Evolutionary conservation across 2,797 vertebrate genomes (phyloP).

Genomic region (Threskiornis aethiopicus): DNA sequence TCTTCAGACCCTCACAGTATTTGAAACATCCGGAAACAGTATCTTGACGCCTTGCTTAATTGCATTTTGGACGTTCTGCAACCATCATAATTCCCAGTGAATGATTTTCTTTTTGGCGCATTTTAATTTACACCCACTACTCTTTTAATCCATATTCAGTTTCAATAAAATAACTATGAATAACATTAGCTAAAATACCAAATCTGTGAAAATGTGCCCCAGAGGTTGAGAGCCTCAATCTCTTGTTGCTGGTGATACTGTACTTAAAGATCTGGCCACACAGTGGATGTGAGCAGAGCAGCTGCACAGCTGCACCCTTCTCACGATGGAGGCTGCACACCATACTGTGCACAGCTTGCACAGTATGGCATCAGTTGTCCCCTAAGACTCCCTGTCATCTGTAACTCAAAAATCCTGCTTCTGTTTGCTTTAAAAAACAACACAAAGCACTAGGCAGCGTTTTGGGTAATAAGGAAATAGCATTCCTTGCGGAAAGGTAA

Average conservation of each 20-base stretch:
- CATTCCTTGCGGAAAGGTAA: neutral
- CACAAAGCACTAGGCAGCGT: neutral
- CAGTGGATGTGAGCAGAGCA: neutral
- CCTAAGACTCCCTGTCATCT: neutral
- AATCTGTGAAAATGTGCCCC: neutral
- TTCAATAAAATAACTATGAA: neutral
- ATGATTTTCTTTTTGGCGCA: neutral
- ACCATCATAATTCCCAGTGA: neutral
- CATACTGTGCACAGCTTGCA: neutral
- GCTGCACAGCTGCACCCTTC: neutral
- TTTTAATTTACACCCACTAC: neutral
- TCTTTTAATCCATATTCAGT: neutral
- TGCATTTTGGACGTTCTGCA: neutral
- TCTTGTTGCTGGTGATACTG: neutral
- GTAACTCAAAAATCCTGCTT: neutral
- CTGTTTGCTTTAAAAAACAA: neutral
- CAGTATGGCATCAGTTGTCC: accelerated
- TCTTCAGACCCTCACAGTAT: neutral
- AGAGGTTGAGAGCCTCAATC: neutral
- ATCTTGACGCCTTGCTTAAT: neutral
- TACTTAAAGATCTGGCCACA: no score
- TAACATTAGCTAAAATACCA: neutral
- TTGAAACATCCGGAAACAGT: neutral
- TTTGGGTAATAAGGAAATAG: neutral
- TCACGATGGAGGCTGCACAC: neutral